These are phyloP conservation scores for Oligia latruncula DNA, from an alignment of 2,888 invertebrate species.

Conservation along the genomic window DNA sequence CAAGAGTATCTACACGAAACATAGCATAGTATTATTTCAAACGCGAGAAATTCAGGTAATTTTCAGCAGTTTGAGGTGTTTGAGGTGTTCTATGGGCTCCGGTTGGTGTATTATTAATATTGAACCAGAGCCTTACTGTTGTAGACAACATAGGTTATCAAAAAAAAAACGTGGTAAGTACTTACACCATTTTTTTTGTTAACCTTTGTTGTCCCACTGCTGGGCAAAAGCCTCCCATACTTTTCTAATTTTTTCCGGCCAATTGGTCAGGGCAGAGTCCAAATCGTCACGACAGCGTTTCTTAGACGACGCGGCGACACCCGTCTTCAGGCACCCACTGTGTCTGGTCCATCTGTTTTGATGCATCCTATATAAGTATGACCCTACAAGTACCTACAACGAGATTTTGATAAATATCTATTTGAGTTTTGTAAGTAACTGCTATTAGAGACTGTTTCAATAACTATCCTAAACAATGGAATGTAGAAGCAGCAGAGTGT, in stretches of 20 bases:
- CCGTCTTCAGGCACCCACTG: no score
- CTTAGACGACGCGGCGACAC: no score
- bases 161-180: not conserved
- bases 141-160: no score
- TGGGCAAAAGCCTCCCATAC: no score
- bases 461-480: not conserved
- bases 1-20: constrained; percentile 11
- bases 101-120: not conserved
- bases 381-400: no score
- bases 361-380: no score
- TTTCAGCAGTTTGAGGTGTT: not conserved
- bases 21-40: constrained; percentile 9
- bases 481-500: not conserved
- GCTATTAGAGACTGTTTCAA: not conserved
- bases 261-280: no score
- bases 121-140: not conserved
- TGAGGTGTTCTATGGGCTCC: not conserved
- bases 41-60: not conserved
- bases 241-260: no score
- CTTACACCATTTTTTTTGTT: not conserved
- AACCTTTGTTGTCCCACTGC: no score
- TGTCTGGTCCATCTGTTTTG: no score
- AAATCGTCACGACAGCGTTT: no score
- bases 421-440: not conserved
- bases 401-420: no score